Evolutionary conservation across 2,888 invertebrate species (phyloP).

Genomic region (Phengaris alcon): DNA sequence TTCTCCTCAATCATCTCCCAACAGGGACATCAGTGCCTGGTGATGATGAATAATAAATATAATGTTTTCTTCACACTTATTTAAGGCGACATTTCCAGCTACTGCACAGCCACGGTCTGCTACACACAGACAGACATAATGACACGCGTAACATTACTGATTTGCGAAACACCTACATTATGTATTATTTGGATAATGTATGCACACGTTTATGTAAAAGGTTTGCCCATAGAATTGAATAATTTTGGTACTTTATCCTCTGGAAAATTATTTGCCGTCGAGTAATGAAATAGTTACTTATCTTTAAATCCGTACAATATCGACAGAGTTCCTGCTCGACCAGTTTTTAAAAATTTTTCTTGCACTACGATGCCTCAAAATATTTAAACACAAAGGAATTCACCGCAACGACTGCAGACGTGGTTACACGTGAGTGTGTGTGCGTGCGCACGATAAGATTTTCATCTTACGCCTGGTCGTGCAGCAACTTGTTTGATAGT

Average conservation of each 20-base stretch:
- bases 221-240: background rate
- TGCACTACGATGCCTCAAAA: too few relatives aligned
- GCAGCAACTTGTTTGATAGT: too few relatives aligned
- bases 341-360: too few relatives aligned
- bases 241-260: background rate
- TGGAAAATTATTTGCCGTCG: background rate
- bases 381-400: too few relatives aligned
- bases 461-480: too few relatives aligned
- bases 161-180: background rate
- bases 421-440: too few relatives aligned
- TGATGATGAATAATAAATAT: background rate
- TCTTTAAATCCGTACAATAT: too few relatives aligned
- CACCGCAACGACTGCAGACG: too few relatives aligned
- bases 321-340: too few relatives aligned
- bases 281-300: too few relatives aligned
- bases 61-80: background rate
- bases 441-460: too few relatives aligned
- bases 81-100: background rate
- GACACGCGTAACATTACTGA: constrained; percentile 35
- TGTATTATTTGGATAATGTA: background rate
- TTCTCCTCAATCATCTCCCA: too few relatives aligned
- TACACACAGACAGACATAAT: constrained; percentile 44
- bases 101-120: constrained; percentile 32
- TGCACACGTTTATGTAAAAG: background rate
- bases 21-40: background rate